Evolutionary conservation across 2,797 vertebrate species (phyloP).

Genomic region (Enteromius thamalakanensis): DNA sequence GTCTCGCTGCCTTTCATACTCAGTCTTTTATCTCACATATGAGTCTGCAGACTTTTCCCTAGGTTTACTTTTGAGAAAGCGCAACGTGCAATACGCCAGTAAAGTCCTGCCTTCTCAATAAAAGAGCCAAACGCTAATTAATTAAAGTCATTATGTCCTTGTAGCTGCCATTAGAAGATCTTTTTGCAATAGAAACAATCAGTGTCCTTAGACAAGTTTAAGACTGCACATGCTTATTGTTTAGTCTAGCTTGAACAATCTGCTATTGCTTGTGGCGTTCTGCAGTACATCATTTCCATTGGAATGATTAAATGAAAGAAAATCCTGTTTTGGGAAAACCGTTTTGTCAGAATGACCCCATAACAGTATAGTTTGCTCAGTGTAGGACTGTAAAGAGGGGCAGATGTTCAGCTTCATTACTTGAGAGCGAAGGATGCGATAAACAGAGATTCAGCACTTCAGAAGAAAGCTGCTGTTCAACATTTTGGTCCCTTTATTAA

Average conservation of each 20-base stretch:
- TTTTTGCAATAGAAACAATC: not conserved
- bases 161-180: not conserved
- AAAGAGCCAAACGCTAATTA: not conserved
- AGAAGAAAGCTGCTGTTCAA: constrained; percentile 56
- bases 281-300: not conserved
- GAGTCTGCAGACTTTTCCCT: not conserved
- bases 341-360: not conserved
- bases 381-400: not conserved
- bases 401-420: constrained; percentile 10
- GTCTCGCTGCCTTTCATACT: not conserved
- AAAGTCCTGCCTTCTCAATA: not conserved
- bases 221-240: not conserved
- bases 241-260: not conserved
- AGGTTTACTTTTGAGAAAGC: too few relatives aligned
- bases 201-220: not conserved
- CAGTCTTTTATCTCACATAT: not conserved
- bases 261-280: not conserved
- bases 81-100: not conserved
- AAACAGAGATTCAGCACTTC: not conserved
- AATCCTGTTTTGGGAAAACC: too few relatives aligned
- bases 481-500: constrained; percentile 84
- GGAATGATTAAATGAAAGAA: not conserved
- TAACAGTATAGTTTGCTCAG: not conserved
- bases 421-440: not conserved
- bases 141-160: not conserved